A percentile compares a stretch with the other conserved stretches of the same genome.
Conservation (phyloP, 2,113 vertebrate genomes). For the Gobio gobio region DNA sequence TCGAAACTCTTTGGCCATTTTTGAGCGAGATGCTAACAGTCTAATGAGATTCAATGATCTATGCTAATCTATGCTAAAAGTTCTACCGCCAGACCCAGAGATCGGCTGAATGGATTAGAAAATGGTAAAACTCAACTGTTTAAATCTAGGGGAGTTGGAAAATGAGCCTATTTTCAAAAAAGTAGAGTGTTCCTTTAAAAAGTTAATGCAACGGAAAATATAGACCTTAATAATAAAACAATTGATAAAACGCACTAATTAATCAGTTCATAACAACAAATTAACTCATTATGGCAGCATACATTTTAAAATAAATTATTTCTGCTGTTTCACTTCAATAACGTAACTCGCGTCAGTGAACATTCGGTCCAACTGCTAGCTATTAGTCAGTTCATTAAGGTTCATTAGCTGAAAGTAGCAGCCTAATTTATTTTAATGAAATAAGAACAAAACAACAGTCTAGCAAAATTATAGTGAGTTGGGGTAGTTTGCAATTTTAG, state of each 20-base stretch:
- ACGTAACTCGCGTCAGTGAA: not conserved
- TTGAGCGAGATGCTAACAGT: too few species aligned
- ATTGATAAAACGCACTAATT: not conserved
- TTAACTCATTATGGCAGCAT: not conserved
- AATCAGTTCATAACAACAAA: not conserved
- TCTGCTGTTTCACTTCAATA: not conserved
- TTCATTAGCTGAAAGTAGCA: conserved; percentile 2
- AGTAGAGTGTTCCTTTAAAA: not conserved
- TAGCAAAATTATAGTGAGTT: not conserved
- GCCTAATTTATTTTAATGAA: conserved; percentile 8
- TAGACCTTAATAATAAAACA: not conserved
- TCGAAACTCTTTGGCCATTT: too few species aligned
- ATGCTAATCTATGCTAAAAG: too few species aligned
- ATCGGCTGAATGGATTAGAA: too few species aligned
- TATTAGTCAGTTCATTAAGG: conserved; percentile 1
- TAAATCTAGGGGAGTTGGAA: too few species aligned
- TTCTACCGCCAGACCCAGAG: too few species aligned
- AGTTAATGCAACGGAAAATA: not conserved
- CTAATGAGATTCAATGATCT: too few species aligned
- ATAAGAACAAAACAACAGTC: not conserved
- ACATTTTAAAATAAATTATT: not conserved
- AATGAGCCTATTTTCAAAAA: too few species aligned
- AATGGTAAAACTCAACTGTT: too few species aligned
- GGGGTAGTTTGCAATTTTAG: not conserved
- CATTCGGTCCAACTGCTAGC: not conserved